Conservation (phyloP, 2,113 vertebrate genomes). For the Hylia prasina region DNA sequence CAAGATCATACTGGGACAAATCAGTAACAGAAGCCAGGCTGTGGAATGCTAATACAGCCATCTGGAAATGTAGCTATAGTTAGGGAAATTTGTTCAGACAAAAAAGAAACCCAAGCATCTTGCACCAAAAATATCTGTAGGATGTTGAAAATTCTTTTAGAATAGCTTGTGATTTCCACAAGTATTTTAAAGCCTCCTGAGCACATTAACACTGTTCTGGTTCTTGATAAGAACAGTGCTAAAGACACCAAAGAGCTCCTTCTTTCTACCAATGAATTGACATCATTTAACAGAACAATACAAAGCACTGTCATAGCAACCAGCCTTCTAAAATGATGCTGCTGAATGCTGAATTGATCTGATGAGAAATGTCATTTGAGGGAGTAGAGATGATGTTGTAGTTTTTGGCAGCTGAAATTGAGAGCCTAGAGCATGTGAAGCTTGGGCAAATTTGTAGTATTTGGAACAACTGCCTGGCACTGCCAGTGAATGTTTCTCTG, state of each 20-base stretch:
- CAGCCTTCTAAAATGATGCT: neutral
- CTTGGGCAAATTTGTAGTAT: neutral
- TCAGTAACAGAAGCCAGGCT: constrained; percentile 2
- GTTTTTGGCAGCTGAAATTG: constrained; percentile 13
- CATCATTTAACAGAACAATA: neutral
- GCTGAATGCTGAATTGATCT: constrained; percentile 27
- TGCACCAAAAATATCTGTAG: neutral
- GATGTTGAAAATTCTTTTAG: neutral
- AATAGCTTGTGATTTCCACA: neutral
- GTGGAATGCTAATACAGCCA: neutral
- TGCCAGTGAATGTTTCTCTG: neutral
- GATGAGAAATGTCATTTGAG: constrained; percentile 35
- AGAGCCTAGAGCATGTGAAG: neutral
- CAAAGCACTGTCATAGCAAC: constrained; percentile 40
- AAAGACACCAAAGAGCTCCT: neutral
- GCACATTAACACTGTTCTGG: neutral
- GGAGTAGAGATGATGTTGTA: neutral
- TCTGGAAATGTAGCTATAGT: constrained; percentile 23
- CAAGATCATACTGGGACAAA: constrained; percentile 6
- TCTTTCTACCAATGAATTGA: neutral
- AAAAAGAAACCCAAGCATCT: neutral
- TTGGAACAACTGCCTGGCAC: neutral
- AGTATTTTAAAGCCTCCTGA: neutral
- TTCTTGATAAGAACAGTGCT: neutral
- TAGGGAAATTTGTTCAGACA: neutral